Evolutionary conservation across 2,113 vertebrate species (phyloP).

Genomic region (Mastomys natalensis): DNA sequence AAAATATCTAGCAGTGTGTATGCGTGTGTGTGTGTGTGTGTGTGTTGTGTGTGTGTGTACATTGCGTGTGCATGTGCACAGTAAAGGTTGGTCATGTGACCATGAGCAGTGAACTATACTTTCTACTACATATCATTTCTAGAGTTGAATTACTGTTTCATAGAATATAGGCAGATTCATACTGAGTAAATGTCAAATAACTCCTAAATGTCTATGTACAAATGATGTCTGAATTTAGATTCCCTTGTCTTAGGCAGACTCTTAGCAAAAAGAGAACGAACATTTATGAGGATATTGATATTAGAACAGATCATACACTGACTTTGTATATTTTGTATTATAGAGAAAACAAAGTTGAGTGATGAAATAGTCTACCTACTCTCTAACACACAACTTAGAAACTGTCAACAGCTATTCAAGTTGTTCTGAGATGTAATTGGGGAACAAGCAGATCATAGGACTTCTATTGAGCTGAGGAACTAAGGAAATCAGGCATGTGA

Average conservation of each 20-base stretch:
- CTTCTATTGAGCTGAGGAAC: background rate
- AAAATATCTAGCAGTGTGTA: background rate
- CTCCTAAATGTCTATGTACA: background rate
- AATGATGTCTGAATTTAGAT: constrained; percentile 51
- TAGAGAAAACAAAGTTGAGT: background rate
- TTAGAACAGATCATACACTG: background rate
- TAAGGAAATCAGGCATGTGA: background rate
- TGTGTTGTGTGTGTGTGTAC: background rate
- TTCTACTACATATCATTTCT: background rate
- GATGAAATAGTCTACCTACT: background rate
- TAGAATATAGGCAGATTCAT: background rate
- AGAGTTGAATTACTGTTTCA: background rate
- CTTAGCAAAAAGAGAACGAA: constrained; percentile 2
- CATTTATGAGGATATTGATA: background rate
- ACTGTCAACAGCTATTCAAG: background rate
- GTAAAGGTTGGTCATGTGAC: background rate
- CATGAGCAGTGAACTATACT: background rate
- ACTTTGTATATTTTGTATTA: background rate
- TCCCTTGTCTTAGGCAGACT: background rate
- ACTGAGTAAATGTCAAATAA: background rate
- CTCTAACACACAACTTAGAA: background rate
- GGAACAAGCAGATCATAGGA: background rate
- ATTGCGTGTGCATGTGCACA: background rate
- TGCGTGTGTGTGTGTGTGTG: background rate
- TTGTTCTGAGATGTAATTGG: background rate